Base-by-base conservation (phyloP, 92 coral and sea anemone species). In the Parazoanthus swiftii region DNA sequence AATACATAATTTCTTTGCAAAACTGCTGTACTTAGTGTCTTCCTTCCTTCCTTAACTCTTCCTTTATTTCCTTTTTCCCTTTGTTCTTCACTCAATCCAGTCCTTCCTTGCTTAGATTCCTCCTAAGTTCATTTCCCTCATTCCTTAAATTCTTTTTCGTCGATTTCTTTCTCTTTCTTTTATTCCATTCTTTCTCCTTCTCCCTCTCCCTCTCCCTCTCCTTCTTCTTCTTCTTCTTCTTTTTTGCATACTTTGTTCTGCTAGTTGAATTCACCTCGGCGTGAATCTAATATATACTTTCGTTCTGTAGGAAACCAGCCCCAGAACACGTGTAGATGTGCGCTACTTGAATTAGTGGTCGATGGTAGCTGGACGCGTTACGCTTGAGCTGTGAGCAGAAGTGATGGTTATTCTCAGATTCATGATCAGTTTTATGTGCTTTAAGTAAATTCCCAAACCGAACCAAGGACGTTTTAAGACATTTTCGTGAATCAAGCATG, bases 251-350 rank as follows among this genome's bases (percentile, higher is more conserved):
- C 20, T 37, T 5, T 38, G 38, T 16, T 38, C 15, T 36, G 8
- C 33, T 6, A 23, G 8, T 1, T 9, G 13, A 39, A 43, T 21
- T 2, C 21, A 29, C 51, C 51, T 10, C 26, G 26, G 66, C 5
- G 3, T 5, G 0, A 23, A 18, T 44, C 59, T 43, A 23, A 25
- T 35, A 66, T 84, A 20, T 18, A 23, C 42, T 71, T 6, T n/a
- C 48, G 43, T 4, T 71, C 87, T 14, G 16, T 79, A 84, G 87
- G 56, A 84, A 84, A 44, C 79, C 87, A 16, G 68, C 79, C n/a
- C 87, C 87, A 68, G 87, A 84, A 50, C 77, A 84, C 14, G 87
- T 84, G 87, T 84, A 84, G 79, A 42, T 71, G 78, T 26, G 18
- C 15, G 14, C 66, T 46, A 14, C 25, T 26, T 70, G 77, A 26